phyloP scores from a whole-genome alignment of 2,113 vertebrate genomes.

The Connochaetes taurinus region DNA sequence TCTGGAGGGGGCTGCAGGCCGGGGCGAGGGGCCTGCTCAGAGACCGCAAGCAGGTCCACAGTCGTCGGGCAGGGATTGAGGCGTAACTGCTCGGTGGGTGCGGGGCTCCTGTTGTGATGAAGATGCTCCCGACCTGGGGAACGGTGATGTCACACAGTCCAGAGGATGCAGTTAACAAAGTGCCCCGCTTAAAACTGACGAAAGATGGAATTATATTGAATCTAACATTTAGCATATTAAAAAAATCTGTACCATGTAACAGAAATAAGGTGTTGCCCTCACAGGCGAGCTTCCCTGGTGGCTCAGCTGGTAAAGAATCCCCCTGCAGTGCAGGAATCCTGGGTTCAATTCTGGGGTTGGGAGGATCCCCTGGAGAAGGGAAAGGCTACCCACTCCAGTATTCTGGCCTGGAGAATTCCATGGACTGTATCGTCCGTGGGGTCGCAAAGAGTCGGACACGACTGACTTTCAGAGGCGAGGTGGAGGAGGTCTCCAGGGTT shows the following conservation, averaged over 20 bases:
- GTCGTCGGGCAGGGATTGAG: not conserved
- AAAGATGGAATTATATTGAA: not conserved
- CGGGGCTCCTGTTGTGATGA: not conserved
- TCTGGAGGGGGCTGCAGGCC: not conserved
- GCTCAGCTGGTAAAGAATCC: not conserved
- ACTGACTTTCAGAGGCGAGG: not conserved
- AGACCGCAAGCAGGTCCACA: not conserved
- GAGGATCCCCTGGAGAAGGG: not conserved
- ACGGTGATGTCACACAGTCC: rapidly evolving
- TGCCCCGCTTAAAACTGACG: not conserved
- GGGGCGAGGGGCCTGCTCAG: rapidly evolving
- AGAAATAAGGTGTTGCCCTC: not conserved
- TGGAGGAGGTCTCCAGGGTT: not conserved
- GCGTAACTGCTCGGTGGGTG: not conserved
- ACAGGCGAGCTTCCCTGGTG: not conserved
- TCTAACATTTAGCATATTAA: not conserved
- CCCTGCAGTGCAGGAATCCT: not conserved
- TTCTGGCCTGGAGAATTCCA: not conserved
- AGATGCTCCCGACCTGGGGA: not conserved
- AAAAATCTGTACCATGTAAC: not conserved
- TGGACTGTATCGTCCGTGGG: not conserved
- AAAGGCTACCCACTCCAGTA: not conserved
- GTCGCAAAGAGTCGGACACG: not conserved
- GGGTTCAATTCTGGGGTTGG: not conserved
- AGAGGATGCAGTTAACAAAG: not conserved